Percentiles rank a stretch among this genome's conserved stretches.
Evolutionary conservation across 1,140 invertebrate genomes (phyloP).

Genomic region (Branchinecta lindahli): DNA sequence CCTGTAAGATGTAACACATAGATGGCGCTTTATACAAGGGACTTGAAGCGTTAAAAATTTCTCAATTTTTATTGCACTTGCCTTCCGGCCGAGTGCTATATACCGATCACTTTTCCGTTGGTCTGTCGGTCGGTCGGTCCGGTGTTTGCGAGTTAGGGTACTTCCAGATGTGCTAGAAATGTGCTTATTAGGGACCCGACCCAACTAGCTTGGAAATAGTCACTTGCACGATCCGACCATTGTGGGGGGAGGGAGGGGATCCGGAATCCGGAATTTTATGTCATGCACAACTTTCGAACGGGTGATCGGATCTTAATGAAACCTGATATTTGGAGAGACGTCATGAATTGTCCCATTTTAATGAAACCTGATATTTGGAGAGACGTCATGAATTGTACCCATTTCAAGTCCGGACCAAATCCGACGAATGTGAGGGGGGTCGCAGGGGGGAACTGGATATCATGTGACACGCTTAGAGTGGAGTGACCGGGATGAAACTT

Average conservation of each 20-base stretch:
- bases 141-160: not conserved
- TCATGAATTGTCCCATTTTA: not conserved
- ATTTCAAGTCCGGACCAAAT: conserved; percentile 3
- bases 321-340: conserved; percentile 4
- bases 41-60: too few species aligned
- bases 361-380: conserved; percentile 1
- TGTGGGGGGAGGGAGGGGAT: too few species aligned
- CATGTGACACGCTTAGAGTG: not conserved
- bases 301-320: too few species aligned
- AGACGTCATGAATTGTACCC: not conserved
- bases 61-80: conserved; percentile 1
- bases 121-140: conserved; percentile 3
- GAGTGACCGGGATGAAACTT: conserved; percentile 4
- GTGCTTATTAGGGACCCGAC: not conserved
- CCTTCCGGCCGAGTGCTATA: not conserved
- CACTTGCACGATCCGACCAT: not conserved
- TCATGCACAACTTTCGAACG: too few species aligned
- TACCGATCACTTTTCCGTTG: not conserved
- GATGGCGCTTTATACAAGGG: too few species aligned
- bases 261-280: too few species aligned
- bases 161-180: not conserved
- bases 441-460: not conserved
- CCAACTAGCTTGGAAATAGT: not conserved
- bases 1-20: too few species aligned
- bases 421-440: too few species aligned